Base-by-base conservation (phyloP, 2,888 invertebrate genomes). In the Liposcelis brunnea region DNA sequence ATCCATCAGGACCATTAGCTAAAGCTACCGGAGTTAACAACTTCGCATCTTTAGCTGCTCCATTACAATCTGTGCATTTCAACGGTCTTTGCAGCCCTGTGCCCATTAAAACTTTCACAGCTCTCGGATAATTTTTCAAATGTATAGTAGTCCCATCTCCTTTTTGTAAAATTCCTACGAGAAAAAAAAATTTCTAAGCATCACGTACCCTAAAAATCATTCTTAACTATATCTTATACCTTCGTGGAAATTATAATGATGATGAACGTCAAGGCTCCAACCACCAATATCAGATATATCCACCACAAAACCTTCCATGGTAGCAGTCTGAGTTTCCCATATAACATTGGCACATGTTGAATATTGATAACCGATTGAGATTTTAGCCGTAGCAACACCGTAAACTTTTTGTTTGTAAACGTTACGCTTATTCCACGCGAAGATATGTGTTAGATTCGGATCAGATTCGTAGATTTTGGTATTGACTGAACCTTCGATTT, bases 171-270 rank as follows among this genome's bases (percentile, higher is more conserved):
- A 97, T 94, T 16, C 90, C 71, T 70, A 53, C 12, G 53, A 48
- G 46, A 42, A 44, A 42, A 32, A n/a, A 11, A 32, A 32, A n/a
- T n/a, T n/a, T n/a, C n/a, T n/a, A n/a, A n/a, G n/a, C n/a, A n/a
- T n/a, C n/a, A n/a, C n/a, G n/a, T n/a, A n/a, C n/a, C n/a, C n/a
- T n/a, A n/a, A 26, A 26, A 26, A 26, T 26, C 26, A 26, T 26
- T 8, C 26, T 4, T 26, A 26, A 26, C 8, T 26, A 26, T 26
- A 8, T 26, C 26, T 26, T 35, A 49, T 54, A 64, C 77, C 95
- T 69, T 97, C 94, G 59, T 94, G 89, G 72, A 93, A 93, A 63
- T 98, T 97, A 65, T 95, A 95, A 62, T 93, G 90, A 64, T 99
- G 97, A 65, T 97, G 95, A 51, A 95, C 89, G 61, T 97, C 89